Conservation (phyloP, 2,888 invertebrate species). For the Drosophila maculinotata region DNA sequence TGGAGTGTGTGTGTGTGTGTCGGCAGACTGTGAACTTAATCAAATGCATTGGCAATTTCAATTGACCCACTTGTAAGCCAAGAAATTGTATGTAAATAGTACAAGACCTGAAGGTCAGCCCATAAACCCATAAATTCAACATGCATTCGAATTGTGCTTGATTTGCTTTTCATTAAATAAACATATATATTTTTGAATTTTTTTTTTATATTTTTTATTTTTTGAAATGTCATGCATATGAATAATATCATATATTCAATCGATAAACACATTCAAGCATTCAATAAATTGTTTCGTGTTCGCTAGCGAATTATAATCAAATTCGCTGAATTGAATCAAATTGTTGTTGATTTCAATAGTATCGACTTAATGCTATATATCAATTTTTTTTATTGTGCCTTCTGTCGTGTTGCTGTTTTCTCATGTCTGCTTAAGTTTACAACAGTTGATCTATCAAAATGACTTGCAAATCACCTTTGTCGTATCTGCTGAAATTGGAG, state of each 20-base stretch:
- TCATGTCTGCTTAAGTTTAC: no score
- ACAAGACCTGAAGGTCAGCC: slow-evolving; percentile 32
- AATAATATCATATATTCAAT: slow-evolving; percentile 15
- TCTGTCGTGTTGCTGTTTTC: not conserved
- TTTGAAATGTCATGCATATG: slow-evolving; percentile 40
- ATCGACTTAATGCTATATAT: slow-evolving; percentile 13
- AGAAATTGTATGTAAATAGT: slow-evolving; percentile 30
- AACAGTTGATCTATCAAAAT: no score
- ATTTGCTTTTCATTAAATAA: not conserved
- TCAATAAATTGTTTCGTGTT: slow-evolving; percentile 25
- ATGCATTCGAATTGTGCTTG: slow-evolving; percentile 5
- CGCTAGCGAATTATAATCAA: slow-evolving; percentile 21
- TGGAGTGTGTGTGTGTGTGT: slow-evolving; percentile 17
- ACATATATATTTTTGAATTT: slow-evolving; percentile 5
- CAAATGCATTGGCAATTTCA: slow-evolving; percentile 19
- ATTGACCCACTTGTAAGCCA: slow-evolving; percentile 33
- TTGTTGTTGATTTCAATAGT: slow-evolving; percentile 6
- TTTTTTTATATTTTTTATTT: slow-evolving; percentile 1
- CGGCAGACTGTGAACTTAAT: not conserved
- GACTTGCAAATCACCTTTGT: slow-evolving; percentile 55
- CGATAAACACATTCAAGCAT: slow-evolving; percentile 4
- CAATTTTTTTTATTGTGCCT: slow-evolving; percentile 10
- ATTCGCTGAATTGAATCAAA: slow-evolving; percentile 26
- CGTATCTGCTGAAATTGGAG: slow-evolving; percentile 81
- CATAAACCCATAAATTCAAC: slow-evolving; percentile 16